phyloP scores from a whole-genome alignment of 1,140 invertebrate genomes.

The Tetramorium parvispinum region DNA sequence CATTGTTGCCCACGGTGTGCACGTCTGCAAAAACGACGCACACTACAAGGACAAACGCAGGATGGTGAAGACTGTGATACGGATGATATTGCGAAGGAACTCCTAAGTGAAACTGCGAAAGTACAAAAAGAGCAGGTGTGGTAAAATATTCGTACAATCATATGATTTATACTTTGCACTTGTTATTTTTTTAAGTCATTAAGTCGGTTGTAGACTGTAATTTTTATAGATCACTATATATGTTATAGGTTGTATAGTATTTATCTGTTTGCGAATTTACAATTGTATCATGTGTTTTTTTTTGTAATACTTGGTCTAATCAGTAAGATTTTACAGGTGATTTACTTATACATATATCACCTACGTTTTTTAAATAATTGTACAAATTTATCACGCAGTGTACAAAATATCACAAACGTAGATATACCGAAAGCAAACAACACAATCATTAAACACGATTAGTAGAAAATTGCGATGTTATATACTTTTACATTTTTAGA shows the following conservation, averaged over 20 bases:
- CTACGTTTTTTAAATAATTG: conserved; percentile 1
- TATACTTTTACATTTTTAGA: neutral
- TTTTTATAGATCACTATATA: conserved; percentile 16
- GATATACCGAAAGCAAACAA: neutral
- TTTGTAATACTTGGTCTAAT: neutral
- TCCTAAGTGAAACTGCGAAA: neutral
- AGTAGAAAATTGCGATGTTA: neutral
- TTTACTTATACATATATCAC: neutral
- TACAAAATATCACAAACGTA: neutral
- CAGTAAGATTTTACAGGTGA: neutral
- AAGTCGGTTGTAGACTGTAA: neutral
- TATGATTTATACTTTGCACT: conserved; percentile 11
- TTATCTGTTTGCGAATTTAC: conserved; percentile 1
- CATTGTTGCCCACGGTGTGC: conserved; percentile 91
- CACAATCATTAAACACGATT: neutral
- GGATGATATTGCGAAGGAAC: conserved; percentile 19
- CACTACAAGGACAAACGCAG: conserved; percentile 52
- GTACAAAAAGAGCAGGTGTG: neutral
- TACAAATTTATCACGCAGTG: neutral
- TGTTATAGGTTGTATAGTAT: neutral
- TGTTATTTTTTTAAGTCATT: conserved; percentile 28
- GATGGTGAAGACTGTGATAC: conserved; percentile 24
- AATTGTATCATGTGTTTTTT: neutral
- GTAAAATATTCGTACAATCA: neutral
- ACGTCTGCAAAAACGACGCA: conserved; percentile 86